phyloP scores from a whole-genome alignment of 2,888 invertebrate species.

The Philonicus albiceps region DNA sequence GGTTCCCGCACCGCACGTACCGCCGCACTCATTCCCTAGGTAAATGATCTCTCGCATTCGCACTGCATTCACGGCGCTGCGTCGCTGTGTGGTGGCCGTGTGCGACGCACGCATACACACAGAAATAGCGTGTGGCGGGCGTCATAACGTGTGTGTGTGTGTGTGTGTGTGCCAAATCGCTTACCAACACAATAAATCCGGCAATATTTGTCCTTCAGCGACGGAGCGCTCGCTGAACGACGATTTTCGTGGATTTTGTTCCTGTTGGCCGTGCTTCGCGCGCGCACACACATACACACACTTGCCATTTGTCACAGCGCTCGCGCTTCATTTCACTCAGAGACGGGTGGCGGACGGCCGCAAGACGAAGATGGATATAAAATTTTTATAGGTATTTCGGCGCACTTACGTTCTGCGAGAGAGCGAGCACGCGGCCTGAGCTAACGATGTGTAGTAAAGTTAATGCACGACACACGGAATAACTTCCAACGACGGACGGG shows the following conservation, averaged over 20 bases:
- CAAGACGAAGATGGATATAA: conserved; percentile 40
- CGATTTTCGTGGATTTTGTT: background rate
- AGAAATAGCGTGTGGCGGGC: background rate
- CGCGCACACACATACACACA: conserved; percentile 12
- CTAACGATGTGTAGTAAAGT: conserved; percentile 24
- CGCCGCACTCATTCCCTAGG: background rate
- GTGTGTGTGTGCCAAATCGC: background rate
- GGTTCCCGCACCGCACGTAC: no score
- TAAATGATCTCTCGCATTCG: conserved; percentile 27
- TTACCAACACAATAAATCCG: background rate
- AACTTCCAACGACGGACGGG: background rate
- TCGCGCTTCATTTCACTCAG: conserved; percentile 26
- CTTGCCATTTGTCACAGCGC: conserved; percentile 37
- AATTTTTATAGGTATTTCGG: conserved; percentile 22
- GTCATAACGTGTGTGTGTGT: background rate
- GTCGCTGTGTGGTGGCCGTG: background rate
- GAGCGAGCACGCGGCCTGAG: background rate
- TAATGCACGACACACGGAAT: background rate
- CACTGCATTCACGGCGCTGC: conserved; percentile 8
- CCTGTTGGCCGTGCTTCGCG: background rate
- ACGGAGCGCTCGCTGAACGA: background rate
- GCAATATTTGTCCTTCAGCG: background rate
- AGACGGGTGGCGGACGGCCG: background rate
- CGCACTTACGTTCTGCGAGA: conserved; percentile 21
- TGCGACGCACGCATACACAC: background rate